Conservation (phyloP, 2,113 vertebrate species). For the Embiotoca jacksoni region DNA sequence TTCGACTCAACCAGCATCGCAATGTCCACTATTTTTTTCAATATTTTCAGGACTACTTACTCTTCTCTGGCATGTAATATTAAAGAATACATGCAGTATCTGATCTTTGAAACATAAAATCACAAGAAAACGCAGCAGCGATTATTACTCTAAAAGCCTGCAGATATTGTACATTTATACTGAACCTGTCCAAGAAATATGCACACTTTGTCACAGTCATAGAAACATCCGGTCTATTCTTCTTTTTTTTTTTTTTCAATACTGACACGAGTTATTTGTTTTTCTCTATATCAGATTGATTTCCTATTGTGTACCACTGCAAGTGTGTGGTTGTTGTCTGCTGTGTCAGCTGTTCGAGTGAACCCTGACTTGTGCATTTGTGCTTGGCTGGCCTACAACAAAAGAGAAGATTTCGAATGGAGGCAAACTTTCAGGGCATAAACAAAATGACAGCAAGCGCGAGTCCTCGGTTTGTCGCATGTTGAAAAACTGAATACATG, state of each 20-base stretch:
- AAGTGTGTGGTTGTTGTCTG: conserved; percentile 53
- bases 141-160: not conserved
- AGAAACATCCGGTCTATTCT: conserved; percentile 40
- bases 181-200: not conserved
- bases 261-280: conserved; percentile 62
- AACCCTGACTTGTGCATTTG: conserved; percentile 62
- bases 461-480: not conserved
- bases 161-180: not conserved
- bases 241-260: not conserved
- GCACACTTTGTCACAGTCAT: not conserved
- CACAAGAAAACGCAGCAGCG: not conserved
- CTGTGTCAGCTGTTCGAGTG: conserved; percentile 66
- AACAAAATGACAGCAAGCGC: conserved; percentile 43
- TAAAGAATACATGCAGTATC: not conserved
- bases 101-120: not conserved
- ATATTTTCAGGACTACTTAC: not conserved
- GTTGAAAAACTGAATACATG: conserved; percentile 1
- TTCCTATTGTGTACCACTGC: conserved; percentile 60
- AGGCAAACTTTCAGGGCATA: conserved; percentile 26
- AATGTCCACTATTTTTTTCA: no score
- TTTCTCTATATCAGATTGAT: conserved; percentile 62
- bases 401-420: conserved; percentile 44
- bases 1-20: not conserved
- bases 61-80: not conserved
- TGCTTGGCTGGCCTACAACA: conserved; percentile 31